Evolutionary conservation across 1,140 invertebrate species (phyloP).

Genomic region (Caerostris extrusa): DNA sequence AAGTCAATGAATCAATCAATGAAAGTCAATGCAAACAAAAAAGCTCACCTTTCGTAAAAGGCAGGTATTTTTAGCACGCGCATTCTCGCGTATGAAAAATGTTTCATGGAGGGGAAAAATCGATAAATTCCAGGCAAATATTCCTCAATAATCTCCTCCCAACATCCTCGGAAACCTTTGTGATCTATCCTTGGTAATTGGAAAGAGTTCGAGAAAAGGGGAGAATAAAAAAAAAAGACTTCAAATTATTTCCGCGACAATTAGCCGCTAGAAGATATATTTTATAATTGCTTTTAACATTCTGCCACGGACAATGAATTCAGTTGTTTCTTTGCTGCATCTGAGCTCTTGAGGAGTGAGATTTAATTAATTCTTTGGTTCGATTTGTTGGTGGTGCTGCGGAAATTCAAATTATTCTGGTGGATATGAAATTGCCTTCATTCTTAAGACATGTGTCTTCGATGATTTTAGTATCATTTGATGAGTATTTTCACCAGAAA

Average conservation of each 20-base stretch:
- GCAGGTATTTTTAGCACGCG: not conserved
- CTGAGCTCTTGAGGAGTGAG: not conserved
- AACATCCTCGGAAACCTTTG: conserved; percentile 28
- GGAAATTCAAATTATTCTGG: not conserved
- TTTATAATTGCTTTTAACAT: conserved; percentile 45
- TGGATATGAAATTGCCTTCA: not conserved
- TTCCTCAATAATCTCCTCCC: not conserved
- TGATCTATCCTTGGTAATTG: conserved; percentile 7
- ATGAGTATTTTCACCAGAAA: too few species aligned
- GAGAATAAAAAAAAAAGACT: not conserved
- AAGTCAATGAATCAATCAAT: too few species aligned
- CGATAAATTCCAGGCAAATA: conserved; percentile 39
- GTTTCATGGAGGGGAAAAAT: not conserved
- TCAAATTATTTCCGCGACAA: not conserved
- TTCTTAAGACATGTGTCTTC: too few species aligned
- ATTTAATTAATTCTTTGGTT: conserved; percentile 29
- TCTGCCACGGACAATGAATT: conserved; percentile 7
- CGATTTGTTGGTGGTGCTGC: not conserved
- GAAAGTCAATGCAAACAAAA: too few species aligned
- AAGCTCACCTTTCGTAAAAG: not conserved
- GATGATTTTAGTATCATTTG: too few species aligned
- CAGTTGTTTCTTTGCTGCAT: not conserved
- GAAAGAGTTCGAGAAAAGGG: not conserved
- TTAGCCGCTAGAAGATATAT: not conserved
- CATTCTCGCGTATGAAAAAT: not conserved